Evolutionary conservation across 2,888 invertebrate species (phyloP).

Genomic region (Drosophila pegasa): DNA sequence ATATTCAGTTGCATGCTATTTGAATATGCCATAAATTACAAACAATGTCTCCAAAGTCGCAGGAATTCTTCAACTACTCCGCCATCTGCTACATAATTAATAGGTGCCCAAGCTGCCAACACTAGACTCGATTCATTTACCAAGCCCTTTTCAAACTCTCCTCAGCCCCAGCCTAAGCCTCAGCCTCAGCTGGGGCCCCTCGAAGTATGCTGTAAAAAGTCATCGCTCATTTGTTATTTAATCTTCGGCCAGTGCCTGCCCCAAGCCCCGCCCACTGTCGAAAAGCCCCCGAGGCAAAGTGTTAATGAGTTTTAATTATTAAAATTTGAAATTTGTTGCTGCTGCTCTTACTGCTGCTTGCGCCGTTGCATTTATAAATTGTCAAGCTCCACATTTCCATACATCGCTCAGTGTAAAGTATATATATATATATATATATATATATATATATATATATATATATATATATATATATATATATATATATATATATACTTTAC

Average conservation of each 20-base stretch:
- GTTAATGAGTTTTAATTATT: constrained; percentile 79
- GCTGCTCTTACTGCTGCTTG: constrained; percentile 8
- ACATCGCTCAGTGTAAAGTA: constrained; percentile 5
- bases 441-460: not conserved
- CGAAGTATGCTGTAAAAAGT: constrained; percentile 63
- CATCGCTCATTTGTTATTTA: constrained; percentile 81
- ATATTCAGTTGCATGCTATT: constrained; percentile 65
- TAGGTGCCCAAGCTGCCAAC: constrained; percentile 40
- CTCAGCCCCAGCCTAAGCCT: not conserved
- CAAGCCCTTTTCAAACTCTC: constrained; percentile 11
- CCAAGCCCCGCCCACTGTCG: not conserved
- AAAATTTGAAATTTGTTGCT: constrained; percentile 53
- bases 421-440: not conserved
- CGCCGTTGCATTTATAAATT: constrained; percentile 44
- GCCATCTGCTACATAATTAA: constrained; percentile 60
- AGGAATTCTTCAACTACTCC: constrained; percentile 13
- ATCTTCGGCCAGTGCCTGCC: constrained; percentile 65
- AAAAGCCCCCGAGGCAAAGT: constrained; percentile 46
- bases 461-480: not conserved
- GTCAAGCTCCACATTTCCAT: constrained; percentile 31
- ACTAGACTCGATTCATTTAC: constrained; percentile 39
- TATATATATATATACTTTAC: no score
- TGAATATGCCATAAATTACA: constrained; percentile 66
- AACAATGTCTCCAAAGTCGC: constrained; percentile 48
- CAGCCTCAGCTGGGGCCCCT: not conserved